Evolutionary conservation across 2,797 vertebrate genomes (phyloP), one percentile per base, ranked within the genome.

Genomic region (Heteromormyrus szaboi): DNA sequence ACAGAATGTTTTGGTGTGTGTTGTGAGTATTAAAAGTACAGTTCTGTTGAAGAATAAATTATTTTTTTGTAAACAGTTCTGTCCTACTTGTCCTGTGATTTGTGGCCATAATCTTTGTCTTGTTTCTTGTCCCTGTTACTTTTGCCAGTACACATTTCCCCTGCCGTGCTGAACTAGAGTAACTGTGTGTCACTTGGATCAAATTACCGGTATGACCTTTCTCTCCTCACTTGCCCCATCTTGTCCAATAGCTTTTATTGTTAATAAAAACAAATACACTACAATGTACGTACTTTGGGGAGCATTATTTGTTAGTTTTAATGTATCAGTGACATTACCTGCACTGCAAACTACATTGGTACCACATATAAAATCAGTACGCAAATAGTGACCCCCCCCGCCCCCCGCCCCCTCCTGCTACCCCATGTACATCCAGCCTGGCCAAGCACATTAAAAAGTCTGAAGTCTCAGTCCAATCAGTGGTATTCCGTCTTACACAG

Each of bases 31-130:
- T 92, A 93, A 92, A 76, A 87, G 94, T 91, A 92, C 94, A 92
- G 91, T 93, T 95, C 95, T 96, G 93, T 95, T 95, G 88, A 86
- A 92, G 95, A 96, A 96, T 96, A 96, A 96, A 96, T 95, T 96
- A 96, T 96, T 96, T 96, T 96, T 94, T 96, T 94, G 94, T 95
- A 95, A 91, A 37, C 19, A 22, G 33, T 44, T 72, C 37, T 88
- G 76, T 85, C 0, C 19, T 81, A 51, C 56, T 33, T 22, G 46
- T 86, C n/a, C 59, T 51, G 14, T 48, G 37, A 85, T 85, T 50
- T 53, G 48, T 85, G 51, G 51, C 51, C 33, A 12, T 62, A 37
- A 62, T 33, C 51, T 29, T 17, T 37, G 65, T 4, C 25, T 33
- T 22, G 37, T 59, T 19, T 41, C 68, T 41, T 41, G 68, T 76